Evolutionary conservation across 1,140 invertebrate genomes (phyloP).

Genomic region (Protaetia brevitarsis): DNA sequence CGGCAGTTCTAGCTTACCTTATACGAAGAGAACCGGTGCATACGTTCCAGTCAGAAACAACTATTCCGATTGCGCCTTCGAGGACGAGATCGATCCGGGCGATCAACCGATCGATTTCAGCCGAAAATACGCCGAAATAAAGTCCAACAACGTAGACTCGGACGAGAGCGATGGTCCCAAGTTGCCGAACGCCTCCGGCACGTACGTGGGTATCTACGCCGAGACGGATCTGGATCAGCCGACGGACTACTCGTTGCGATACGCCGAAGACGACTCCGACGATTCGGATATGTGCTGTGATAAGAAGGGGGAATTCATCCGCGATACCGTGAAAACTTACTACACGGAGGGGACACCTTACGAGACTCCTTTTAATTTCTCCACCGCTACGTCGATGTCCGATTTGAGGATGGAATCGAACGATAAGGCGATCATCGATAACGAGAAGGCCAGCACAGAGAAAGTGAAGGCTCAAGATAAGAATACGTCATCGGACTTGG

Average conservation of each 20-base stretch:
- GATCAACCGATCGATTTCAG: conserved; percentile 67
- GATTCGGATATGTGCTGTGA: conserved; percentile 52
- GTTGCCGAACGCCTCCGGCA: conserved; percentile 31
- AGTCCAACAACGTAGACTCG: conserved; percentile 32
- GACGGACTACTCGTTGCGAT: conserved; percentile 83
- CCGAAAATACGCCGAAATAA: conserved; percentile 59
- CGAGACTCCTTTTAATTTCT: conserved; percentile 81
- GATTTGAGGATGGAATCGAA: conserved; percentile 20
- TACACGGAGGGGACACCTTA: conserved; percentile 90
- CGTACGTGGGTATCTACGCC: conserved; percentile 54
- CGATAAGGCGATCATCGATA: not conserved
- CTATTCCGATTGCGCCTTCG: conserved; percentile 34
- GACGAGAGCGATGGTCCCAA: conserved; percentile 25
- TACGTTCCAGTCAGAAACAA: conserved; percentile 38
- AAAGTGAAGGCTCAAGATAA: conserved; percentile 8
- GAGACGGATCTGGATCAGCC: conserved; percentile 87
- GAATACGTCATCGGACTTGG: conserved; percentile 46
- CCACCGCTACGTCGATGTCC: conserved; percentile 58
- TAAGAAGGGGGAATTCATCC: conserved; percentile 51
- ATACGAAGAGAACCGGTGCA: conserved; percentile 31
- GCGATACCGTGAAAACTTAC: conserved; percentile 85
- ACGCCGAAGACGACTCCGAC: conserved; percentile 72
- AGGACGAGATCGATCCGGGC: conserved; percentile 56
- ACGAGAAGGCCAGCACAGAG: conserved; percentile 29
- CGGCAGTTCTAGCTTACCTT: conserved; percentile 39